Base-by-base conservation (phyloP, 2,113 vertebrate genomes). In the Rynchops niger region DNA sequence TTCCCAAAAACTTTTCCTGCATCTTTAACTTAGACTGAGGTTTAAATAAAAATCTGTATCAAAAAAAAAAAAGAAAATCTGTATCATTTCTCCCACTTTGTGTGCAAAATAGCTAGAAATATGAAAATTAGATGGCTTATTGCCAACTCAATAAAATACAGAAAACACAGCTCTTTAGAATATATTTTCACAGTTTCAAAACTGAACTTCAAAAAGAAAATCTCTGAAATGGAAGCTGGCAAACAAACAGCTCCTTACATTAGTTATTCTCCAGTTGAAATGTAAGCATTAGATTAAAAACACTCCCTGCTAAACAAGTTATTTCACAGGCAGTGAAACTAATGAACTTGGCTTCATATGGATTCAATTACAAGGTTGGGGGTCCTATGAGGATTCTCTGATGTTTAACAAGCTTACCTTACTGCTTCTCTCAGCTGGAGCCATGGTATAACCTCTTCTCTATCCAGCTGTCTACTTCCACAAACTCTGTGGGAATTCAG, bases 321-420 rank as follows among this genome's bases (percentile, higher is more conserved):
- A 93, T 85, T 96, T 96, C 94, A 91, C 89, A 87, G 78, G 65
- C 90, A 93, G 43, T 87, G 50, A 94, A 96, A 87, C 63, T 91
- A 91, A 93, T 91, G 83, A 94, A 96, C 27, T 47, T 74, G 23
- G 47, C 87, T 96, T 96, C 73, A 43, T 79, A 93, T 34, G 52
- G 70, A 93, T 93, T 97, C 81, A 88, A 36, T 93, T 93, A 89
- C 84, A 91, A 94, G 47, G 69, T 1, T 96, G 80, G 56, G 86
- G 94, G 89, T 93, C 95, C 91, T 95, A 3, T 7, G 45, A 91
- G 56, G 65, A 94, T 82, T 87, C 80, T 95, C 63, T 89, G 55
- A 78, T 89, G 69, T 91, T 87, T 89, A 94, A 94, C 84, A 96
- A 91, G 78, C 94, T 96, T 78, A 96, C 94, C 96, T 96, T 89